Percentiles rank a stretch among this genome's conserved stretches.
Conservation (phyloP, 2,888 invertebrate species). For the Rambutsinella grinnellia region DNA sequence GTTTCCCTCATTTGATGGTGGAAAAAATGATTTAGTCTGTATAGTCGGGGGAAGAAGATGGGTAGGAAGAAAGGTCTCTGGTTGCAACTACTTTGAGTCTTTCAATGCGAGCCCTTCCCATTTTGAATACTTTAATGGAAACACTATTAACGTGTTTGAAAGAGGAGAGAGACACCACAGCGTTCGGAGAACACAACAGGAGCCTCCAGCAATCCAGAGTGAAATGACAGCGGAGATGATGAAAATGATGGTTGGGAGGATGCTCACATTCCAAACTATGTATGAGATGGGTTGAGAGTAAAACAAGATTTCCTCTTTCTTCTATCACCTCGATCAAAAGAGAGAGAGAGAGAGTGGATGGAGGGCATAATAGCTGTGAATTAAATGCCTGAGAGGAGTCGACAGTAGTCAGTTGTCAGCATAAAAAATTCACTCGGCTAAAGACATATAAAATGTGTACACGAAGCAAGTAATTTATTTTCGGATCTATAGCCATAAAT, state of each 20-base stretch:
- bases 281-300: conserved; percentile 6
- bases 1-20: too few species aligned
- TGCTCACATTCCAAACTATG: conserved; percentile 39
- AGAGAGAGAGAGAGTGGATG: conserved; percentile 1
- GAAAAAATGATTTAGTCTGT: too few species aligned
- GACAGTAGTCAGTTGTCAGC: too few species aligned
- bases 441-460: too few species aligned
- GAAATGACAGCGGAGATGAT: conserved; percentile 47
- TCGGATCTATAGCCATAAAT: too few species aligned
- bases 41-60: too few species aligned
- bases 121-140: background rate
- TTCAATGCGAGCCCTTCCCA: background rate
- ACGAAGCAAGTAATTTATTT: too few species aligned
- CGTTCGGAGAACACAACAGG: background rate
- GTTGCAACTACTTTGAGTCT: background rate
- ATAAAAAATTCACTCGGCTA: too few species aligned
- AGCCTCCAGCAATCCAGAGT: conserved; percentile 45
- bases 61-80: background rate
- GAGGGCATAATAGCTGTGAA: too few species aligned
- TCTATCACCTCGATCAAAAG: conserved; percentile 28
- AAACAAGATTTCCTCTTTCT: background rate
- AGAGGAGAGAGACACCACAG: too few species aligned
- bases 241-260: conserved; percentile 22
- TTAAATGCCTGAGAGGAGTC: too few species aligned
- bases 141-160: background rate